Evolutionary conservation across 2,888 invertebrate species (phyloP), one percentile per base, ranked within the genome.

Genomic region (Drosophila stalkeri): DNA sequence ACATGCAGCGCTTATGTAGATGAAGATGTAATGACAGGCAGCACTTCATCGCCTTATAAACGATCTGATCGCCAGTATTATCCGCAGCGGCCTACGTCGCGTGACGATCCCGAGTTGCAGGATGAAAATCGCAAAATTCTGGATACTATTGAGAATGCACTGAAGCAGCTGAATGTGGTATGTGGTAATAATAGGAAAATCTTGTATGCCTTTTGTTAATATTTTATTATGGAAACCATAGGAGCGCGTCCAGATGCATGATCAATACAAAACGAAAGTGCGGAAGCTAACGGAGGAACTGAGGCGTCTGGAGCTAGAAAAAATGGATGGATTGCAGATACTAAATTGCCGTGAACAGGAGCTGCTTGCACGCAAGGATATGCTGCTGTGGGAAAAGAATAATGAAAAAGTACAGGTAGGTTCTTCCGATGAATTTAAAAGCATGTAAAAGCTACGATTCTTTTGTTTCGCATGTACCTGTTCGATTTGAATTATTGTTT

Each of bases 121-220:
- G 94, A 94, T 33, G 96, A 96, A 85, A 94, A 93, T 80, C 88
- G 97, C 90, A 95, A 94, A 80, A 95, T 96, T 90, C 93, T 97
- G 1, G 96, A 96, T 84, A 82, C 95, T 93, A 80, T 95, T 71
- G 96, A 96, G 89, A 96, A 96, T 93, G 95, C 95, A 5, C 94
- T 95, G 0, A 96, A 96, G 61, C 95, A 95, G 75, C 80, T 93
- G 20, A 93, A 92, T 81, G 90, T 92, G 74, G 93, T 93, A 92
- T 82, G 90, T 92, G 72, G 92, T 93, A 56, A 27, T 23, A 77
- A 89, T 85, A 35, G n/a, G 18, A 39, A 4, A 12, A 9, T 39
- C 27, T 5, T 9, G 0, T 4, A 16, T 12, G 0, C 2, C 3
- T 3, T n/a, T 57, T n/a, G 31, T n/a, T 35, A 8, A 62, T 1